Evolutionary conservation across 2,113 vertebrate species (phyloP), one percentile per base, ranked within the genome.

Genomic region (Passer domesticus): DNA sequence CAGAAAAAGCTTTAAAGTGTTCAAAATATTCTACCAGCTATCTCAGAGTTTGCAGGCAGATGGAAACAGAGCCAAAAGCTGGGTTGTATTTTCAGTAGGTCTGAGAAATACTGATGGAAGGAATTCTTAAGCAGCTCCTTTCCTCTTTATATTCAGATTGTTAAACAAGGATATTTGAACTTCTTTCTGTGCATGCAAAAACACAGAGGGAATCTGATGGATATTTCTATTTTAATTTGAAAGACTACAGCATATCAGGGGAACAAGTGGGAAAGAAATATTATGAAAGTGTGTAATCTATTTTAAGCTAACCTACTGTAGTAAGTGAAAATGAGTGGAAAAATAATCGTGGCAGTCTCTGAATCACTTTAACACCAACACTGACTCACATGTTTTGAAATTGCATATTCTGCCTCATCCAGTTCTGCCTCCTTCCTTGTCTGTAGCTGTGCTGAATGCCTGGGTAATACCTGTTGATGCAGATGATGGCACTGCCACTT

Each of bases 221-320:
- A 86, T 80, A 62, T 93, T 94, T 92, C 88, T 90, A 19, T 91
- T 94, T 59, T 90, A 83, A 86, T 92, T 94, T 91, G 63, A 91
- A 92, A 89, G 69, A 50, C 18, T 66, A 8, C 14, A 76, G 44
- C 76, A 6, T 55, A 58, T 68, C 55, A 52, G 50, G 79, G 68
- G 92, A 93, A 73, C 39, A 83, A 18, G 75, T 6, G 7, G 47
- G 72, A 85, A 86, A 90, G 76, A 62, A 77, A 73, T 86, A 83
- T 64, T 92, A 58, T 83, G 72, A 50, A 91, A 94, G 62, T 23
- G 33, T 78, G 43, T 87, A 85, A 89, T 89, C 81, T 94, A 21
- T 89, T 93, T 94, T 92, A 80, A 70, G 59, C 83, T 86, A 90
- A 86, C 59, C 64, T 74, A 60, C 79, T 73, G 49, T 83, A 85